Conservation (phyloP, 2,797 vertebrate genomes). For the Gila robusta region DNA sequence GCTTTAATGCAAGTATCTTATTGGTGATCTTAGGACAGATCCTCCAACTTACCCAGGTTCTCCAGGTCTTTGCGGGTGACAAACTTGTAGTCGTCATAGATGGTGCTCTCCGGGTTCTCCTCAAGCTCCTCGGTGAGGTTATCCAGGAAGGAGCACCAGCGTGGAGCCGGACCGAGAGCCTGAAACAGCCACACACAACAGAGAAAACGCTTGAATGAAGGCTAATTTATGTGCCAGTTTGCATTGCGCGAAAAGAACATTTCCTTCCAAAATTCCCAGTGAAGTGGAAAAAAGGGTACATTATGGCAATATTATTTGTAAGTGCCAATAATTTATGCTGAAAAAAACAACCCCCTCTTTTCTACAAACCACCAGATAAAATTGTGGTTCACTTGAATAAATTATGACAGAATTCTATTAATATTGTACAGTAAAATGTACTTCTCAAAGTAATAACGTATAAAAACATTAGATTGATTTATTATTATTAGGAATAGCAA, state of each 20-base stretch:
- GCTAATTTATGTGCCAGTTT: neutral
- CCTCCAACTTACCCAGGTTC: slow-evolving; percentile 87
- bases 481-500: neutral
- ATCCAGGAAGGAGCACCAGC: slow-evolving; percentile 98
- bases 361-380: neutral
- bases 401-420: no score
- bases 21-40: neutral
- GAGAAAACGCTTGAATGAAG: neutral
- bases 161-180: slow-evolving; percentile 94
- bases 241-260: neutral
- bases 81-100: slow-evolving; percentile 99
- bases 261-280: neutral
- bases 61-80: slow-evolving; percentile 96
- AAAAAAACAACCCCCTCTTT: no score
- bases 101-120: slow-evolving; percentile 95
- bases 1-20: neutral
- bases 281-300: neutral
- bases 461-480: no score
- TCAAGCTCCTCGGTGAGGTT: slow-evolving; percentile 96
- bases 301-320: neutral
- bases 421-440: no score
- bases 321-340: no score
- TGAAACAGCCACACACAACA: slow-evolving; percentile 64
- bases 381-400: neutral
- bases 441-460: no score